Conservation (phyloP, 2,113 vertebrate genomes). For the Scytalopus superciliaris region DNA sequence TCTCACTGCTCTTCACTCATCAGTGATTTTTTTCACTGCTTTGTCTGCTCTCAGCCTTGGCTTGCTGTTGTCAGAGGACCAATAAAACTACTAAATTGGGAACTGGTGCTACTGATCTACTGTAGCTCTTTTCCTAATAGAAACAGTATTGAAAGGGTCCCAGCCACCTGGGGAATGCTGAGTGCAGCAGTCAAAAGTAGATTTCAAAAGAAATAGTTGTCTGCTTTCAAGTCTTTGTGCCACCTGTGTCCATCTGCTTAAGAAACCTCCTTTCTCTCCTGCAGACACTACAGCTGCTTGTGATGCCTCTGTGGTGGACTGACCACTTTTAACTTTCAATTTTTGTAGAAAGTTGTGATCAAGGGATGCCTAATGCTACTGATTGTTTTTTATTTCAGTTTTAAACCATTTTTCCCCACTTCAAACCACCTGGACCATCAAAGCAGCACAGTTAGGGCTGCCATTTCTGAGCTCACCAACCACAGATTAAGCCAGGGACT, state of each 20-base stretch:
- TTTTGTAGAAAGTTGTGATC: neutral
- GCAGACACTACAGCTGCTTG: neutral
- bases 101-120: neutral
- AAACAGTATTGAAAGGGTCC: neutral
- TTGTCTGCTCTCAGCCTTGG: neutral
- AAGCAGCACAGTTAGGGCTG: neutral
- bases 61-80: neutral
- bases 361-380: neutral
- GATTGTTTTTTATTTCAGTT: neutral
- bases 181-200: slow-evolving; percentile 25
- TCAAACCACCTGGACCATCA: neutral
- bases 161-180: slow-evolving; percentile 14
- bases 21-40: neutral
- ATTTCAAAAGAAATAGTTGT: slow-evolving; percentile 11
- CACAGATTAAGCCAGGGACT: neutral
- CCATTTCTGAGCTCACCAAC: neutral
- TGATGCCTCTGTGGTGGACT: neutral
- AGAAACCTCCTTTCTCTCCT: neutral
- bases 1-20: neutral
- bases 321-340: neutral
- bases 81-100: neutral
- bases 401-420: neutral
- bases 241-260: slow-evolving; percentile 15
- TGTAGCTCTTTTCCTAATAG: neutral
- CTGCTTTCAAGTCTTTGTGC: slow-evolving; percentile 16